Conservation (phyloP, 2,888 invertebrate genomes). For the Lucinisca nassula region DNA sequence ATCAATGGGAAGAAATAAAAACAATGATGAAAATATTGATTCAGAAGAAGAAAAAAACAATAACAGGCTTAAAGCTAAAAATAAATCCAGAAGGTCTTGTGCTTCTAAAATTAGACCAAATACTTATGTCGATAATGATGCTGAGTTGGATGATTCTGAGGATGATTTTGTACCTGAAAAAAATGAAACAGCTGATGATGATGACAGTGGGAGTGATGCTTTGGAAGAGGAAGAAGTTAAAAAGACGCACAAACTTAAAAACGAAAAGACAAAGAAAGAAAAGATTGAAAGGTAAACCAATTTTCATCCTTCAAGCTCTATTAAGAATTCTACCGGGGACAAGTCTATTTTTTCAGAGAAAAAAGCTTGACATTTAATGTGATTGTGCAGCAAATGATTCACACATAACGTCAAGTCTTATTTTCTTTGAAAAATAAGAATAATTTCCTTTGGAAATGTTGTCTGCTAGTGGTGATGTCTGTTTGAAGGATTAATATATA, state of each 20-base stretch:
- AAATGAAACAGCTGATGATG: slow-evolving; percentile 59
- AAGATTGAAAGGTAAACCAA: slow-evolving; percentile 17
- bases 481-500: too few relatives aligned
- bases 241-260: neutral
- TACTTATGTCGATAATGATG: slow-evolving; percentile 62
- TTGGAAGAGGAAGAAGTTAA: neutral
- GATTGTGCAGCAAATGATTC: too few relatives aligned
- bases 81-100: slow-evolving; percentile 23
- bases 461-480: too few relatives aligned
- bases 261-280: slow-evolving; percentile 19
- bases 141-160: slow-evolving; percentile 67
- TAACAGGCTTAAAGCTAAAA: slow-evolving; percentile 4
- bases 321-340: too few relatives aligned
- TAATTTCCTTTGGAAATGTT: too few relatives aligned
- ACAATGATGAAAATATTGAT: slow-evolving; percentile 71
- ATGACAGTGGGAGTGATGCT: slow-evolving; percentile 88
- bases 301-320: too few relatives aligned
- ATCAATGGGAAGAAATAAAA: slow-evolving; percentile 76
- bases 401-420: too few relatives aligned
- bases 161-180: slow-evolving; percentile 53
- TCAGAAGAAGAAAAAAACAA: neutral
- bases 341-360: too few relatives aligned
- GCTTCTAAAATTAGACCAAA: slow-evolving; percentile 62
- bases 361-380: too few relatives aligned
- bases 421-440: too few relatives aligned